Base-by-base conservation (phyloP, 2,797 vertebrate genomes). In the Potorous gilbertii region DNA sequence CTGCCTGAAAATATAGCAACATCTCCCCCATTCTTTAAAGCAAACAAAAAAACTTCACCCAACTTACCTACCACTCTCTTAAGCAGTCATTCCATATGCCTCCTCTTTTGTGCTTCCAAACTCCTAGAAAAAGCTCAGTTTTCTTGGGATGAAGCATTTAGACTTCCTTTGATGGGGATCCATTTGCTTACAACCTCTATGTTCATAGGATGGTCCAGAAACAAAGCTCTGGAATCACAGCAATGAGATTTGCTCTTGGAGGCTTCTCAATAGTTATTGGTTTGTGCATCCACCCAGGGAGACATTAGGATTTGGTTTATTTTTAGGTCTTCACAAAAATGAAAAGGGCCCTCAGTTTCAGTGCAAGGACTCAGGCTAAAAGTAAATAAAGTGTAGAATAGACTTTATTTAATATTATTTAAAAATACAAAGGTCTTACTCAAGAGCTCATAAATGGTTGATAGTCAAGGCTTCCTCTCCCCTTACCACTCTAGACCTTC, bases 251-350 rank as follows among this genome's bases (percentile, higher is more conserved):
- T 66, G 62, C 62, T 66, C 62, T 66, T 66, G 34, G 31, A n/a
- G 62, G 31, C 34, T n/a, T 66, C 62, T 34, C 12, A 62, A 34
- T 34, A 62, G 59, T 62, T 34, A 34, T 66, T 66, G 62, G 4
- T 34, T 62, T 62, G 59, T 14, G 13, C 12, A 34, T 34, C 59
- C 31, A 62, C 11, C 12, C 95, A 97, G 97, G 95, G 97, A 96
- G 94, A 95, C 97, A 91, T 52, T 92, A 96, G 57, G 29, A 59
- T 59, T 59, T 59, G 11, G 29, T 59, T 59, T 59, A 31, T 59
- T 59, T 59, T 59, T 66, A 66, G 34, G 62, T n/a, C 62, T n/a
- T 66, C 62, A 66, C 62, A 66, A 66, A 66, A 66, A 66, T 66
- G 31, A 66, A 66, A n/a, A 66, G 34, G 34, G 34, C 13, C 59